Evolutionary conservation across 2,113 vertebrate genomes (phyloP), one percentile per base, ranked within the genome.

Genomic region (Zosterops pallidus): DNA sequence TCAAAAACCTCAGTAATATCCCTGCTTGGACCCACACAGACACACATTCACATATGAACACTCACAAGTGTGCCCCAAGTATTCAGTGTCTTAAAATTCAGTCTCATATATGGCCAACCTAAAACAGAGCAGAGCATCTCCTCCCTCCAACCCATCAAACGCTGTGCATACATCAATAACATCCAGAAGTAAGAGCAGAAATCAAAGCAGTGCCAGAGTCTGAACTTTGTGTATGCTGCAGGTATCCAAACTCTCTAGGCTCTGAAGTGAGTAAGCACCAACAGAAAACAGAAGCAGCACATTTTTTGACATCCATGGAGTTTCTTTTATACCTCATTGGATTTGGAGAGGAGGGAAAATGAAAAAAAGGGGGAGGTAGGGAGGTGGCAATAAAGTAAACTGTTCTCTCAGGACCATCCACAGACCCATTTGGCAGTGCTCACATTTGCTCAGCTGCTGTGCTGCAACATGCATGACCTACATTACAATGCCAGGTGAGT

Each of bases 381-480:
- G 76, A 89, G 11, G 62, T 25, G 71, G 44, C 72, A 91, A 75
- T 67, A 71, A 46, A 92, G 56, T 29, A 67, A 75, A 82, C 23
- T 74, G 59, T 46, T 78, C 35, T 89, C 74, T 71, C 77, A 84
- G 47, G 65, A 80, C 72, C 55, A 65, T 80, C 31, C 35, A 42
- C 64, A 76, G 62, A 60, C 17, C 53, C 5, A 2, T 64, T 83
- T 55, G 44, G n/a, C 44, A 67, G 53, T 2, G 9, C 49, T 91
- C 42, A 44, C 16, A 8, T 71, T 50, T 89, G 69, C 62, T 79
- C 35, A 29, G 81, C 11, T 70, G 65, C 91, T 87, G 46, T 78
- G 94, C 80, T 81, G 60, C 83, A 84, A 86, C 68, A 91, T 2
- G 21, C 69, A 50, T 35, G 65, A 82, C 92, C 81, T 79, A 84